These are phyloP conservation scores for Globia sparganii DNA, from an alignment of 2,888 invertebrate genomes.

Conservation along the genomic window DNA sequence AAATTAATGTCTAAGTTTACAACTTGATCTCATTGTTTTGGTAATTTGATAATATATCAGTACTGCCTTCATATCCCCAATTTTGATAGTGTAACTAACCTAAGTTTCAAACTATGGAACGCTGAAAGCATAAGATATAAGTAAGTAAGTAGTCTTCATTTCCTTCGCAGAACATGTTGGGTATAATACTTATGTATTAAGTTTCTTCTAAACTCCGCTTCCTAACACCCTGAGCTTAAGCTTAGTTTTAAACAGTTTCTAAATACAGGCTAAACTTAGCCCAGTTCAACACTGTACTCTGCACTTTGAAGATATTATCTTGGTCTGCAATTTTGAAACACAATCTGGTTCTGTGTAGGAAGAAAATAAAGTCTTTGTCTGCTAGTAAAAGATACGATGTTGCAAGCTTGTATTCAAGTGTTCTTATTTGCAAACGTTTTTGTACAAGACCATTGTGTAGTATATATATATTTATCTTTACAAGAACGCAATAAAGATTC, in stretches of 20 bases:
- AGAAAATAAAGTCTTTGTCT: slow-evolving; percentile 26
- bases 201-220: slow-evolving; percentile 41
- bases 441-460: neutral
- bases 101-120: slow-evolving; percentile 18
- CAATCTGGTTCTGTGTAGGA: slow-evolving; percentile 38
- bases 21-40: neutral
- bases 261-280: slow-evolving; percentile 56
- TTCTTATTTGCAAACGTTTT: slow-evolving; percentile 27
- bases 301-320: slow-evolving; percentile 56
- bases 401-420: slow-evolving; percentile 23
- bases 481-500: neutral
- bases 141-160: slow-evolving; percentile 11
- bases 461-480: neutral
- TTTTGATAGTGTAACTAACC: too few species aligned
- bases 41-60: too few species aligned
- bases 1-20: neutral
- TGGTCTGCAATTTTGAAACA: slow-evolving; percentile 56
- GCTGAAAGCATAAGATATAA: neutral
- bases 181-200: slow-evolving; percentile 19
- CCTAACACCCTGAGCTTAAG: slow-evolving; percentile 27
- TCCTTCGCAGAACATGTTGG: slow-evolving; percentile 14
- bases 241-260: slow-evolving; percentile 57
- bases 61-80: neutral
- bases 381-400: slow-evolving; percentile 8
- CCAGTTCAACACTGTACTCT: slow-evolving; percentile 40